Evolutionary conservation across 1,140 invertebrate species (phyloP).

Genomic region (Lordiphosa collinella): DNA sequence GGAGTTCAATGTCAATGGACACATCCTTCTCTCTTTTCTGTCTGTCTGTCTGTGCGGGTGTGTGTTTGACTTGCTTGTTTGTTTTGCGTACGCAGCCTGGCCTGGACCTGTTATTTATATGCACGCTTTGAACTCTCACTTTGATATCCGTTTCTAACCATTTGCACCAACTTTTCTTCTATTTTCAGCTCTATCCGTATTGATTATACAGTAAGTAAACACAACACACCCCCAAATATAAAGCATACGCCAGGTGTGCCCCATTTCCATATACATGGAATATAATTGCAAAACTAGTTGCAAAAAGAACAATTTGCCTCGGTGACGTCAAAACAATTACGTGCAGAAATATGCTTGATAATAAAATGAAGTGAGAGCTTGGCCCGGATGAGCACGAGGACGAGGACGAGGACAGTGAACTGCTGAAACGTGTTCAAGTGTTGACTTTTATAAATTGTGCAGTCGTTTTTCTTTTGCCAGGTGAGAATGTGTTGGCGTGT

Average conservation of each 20-base stretch:
- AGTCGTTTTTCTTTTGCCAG: constrained; percentile 49
- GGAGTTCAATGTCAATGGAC: constrained; percentile 43
- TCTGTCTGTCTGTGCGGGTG: constrained; percentile 6
- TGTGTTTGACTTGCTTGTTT: background rate
- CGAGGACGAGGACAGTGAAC: constrained; percentile 20
- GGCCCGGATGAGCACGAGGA: background rate
- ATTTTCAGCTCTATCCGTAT: constrained; percentile 17
- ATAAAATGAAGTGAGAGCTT: constrained; percentile 65
- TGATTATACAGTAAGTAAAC: background rate
- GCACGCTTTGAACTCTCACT: constrained; percentile 1
- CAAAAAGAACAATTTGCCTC: constrained; percentile 65
- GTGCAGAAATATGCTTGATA: constrained; percentile 72
- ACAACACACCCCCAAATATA: constrained; percentile 16
- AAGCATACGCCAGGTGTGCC: constrained; percentile 38
- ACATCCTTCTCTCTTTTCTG: background rate
- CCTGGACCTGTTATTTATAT: constrained; percentile 8
- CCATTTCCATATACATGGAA: constrained; percentile 37
- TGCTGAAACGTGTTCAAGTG: constrained; percentile 70
- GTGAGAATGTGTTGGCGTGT: constrained; percentile 49
- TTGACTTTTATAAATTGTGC: constrained; percentile 76
- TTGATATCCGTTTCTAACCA: background rate
- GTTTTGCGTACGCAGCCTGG: constrained; percentile 20
- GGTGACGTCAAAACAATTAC: constrained; percentile 76
- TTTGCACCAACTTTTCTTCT: constrained; percentile 6
- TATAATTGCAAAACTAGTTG: constrained; percentile 58